phyloP scores from a whole-genome alignment of 2,888 invertebrate genomes.

The Noctua fimbriata region DNA sequence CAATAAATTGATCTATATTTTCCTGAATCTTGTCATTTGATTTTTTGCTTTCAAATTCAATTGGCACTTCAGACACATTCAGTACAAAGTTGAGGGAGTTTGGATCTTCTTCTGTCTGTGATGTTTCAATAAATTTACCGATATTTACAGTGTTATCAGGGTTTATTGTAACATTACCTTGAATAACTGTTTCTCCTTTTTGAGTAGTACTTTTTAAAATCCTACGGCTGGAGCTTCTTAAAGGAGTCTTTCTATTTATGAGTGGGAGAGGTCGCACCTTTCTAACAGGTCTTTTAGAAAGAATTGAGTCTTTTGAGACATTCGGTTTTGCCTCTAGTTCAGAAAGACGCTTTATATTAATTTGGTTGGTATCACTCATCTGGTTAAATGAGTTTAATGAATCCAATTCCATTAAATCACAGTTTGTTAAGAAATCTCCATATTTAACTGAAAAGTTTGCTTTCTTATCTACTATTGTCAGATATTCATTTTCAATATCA shows the following conservation, averaged over 20 bases:
- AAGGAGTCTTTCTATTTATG: slow-evolving; percentile 5
- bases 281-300: slow-evolving; percentile 27
- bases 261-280: slow-evolving; percentile 19
- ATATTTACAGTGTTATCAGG: slow-evolving; percentile 21
- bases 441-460: slow-evolving; percentile 83
- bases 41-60: slow-evolving; percentile 47
- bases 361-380: slow-evolving; percentile 56
- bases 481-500: slow-evolving; percentile 83
- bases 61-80: slow-evolving; percentile 43
- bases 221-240: slow-evolving; percentile 7
- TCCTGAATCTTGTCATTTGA: slow-evolving; percentile 16
- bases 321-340: not conserved
- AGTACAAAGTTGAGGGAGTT: slow-evolving; percentile 27
- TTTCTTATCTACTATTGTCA: slow-evolving; percentile 77
- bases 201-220: slow-evolving; percentile 36
- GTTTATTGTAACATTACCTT: slow-evolving; percentile 12
- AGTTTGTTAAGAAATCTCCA: slow-evolving; percentile 84
- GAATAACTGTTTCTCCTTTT: slow-evolving; percentile 9
- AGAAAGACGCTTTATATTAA: slow-evolving; percentile 10
- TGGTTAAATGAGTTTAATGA: slow-evolving; percentile 52
- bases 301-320: slow-evolving; percentile 6
- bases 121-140: slow-evolving; percentile 24
- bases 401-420: slow-evolving; percentile 73
- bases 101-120: not conserved
- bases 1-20: slow-evolving; percentile 21